Conservation (phyloP, 2,888 invertebrate genomes). For the Machimus rusticus region DNA sequence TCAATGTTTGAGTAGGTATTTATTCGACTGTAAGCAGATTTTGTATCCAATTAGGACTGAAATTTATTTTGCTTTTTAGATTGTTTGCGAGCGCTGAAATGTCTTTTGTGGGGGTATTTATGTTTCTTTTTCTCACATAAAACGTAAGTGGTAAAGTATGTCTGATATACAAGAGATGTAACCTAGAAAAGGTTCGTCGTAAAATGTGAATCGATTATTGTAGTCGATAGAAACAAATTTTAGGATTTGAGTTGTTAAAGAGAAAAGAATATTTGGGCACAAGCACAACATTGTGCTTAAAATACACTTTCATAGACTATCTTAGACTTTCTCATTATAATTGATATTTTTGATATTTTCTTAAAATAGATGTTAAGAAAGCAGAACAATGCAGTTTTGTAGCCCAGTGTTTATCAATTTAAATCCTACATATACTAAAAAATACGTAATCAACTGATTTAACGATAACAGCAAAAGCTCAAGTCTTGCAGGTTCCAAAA, state of each 20-base stretch:
- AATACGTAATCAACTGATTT: too few relatives aligned
- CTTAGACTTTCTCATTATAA: too few relatives aligned
- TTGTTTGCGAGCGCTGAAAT: not conserved
- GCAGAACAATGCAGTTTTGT: too few relatives aligned
- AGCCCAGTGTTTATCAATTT: too few relatives aligned
- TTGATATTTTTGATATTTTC: too few relatives aligned
- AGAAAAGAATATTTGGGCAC: too few relatives aligned
- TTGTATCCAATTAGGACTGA: constrained; percentile 43
- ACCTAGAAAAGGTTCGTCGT: not conserved
- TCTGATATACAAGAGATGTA: not conserved
- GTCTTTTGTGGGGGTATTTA: not conserved
- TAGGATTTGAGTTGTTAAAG: not conserved
- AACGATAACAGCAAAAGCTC: too few relatives aligned
- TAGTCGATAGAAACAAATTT: not conserved
- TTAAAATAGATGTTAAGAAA: too few relatives aligned
- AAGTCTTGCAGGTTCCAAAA: too few relatives aligned
- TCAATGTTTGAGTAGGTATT: constrained; percentile 43
- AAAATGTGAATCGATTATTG: not conserved
- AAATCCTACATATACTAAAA: too few relatives aligned
- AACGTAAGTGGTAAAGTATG: not conserved
- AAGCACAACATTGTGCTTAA: too few relatives aligned
- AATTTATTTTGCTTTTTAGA: constrained; percentile 9
- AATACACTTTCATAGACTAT: too few relatives aligned
- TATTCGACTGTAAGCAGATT: constrained; percentile 46
- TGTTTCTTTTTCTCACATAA: not conserved